These are phyloP conservation scores for Protonibea diacanthus DNA, from an alignment of 2,797 vertebrate genomes.

Conservation along the genomic window DNA sequence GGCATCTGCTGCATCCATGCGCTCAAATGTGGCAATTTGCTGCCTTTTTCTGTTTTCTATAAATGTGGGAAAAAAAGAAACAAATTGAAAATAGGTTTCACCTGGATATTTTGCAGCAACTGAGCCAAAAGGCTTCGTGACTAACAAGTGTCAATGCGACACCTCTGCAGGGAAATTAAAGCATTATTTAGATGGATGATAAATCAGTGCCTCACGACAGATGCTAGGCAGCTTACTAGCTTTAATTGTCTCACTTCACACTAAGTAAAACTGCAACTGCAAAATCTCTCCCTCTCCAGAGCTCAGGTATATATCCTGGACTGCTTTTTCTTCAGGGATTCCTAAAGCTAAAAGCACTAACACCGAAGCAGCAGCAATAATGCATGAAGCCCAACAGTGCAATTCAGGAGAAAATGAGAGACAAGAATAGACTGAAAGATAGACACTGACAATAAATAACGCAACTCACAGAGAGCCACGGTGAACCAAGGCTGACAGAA, in stretches of 20 bases:
- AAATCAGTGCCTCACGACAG: conserved; percentile 17
- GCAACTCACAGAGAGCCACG: not conserved
- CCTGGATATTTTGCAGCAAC: conserved; percentile 10
- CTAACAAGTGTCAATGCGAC: conserved; percentile 17
- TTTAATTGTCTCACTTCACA: conserved; percentile 32
- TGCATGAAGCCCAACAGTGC: conserved; percentile 24
- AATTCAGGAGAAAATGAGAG: conserved; percentile 31
- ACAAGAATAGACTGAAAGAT: conserved; percentile 5
- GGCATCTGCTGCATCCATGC: not conserved
- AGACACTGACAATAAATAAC: not conserved
- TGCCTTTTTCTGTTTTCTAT: not conserved
- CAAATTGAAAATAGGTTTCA: not conserved
- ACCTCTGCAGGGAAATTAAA: conserved; percentile 45
- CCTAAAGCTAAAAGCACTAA: conserved; percentile 31
- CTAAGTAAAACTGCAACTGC: conserved; percentile 20
- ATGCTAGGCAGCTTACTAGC: not conserved
- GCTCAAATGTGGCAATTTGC: not conserved
- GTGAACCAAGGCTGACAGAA: not conserved
- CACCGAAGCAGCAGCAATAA: conserved; percentile 29
- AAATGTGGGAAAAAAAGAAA: not conserved
- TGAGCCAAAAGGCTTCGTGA: conserved; percentile 20
- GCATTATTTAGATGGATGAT: conserved; percentile 13
- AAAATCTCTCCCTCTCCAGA: conserved; percentile 11
- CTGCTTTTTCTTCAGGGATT: not conserved
- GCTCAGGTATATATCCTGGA: conserved; percentile 27